Percentiles rank a stretch among this genome's conserved stretches.
phyloP scores from a whole-genome alignment of 2,888 invertebrate genomes.

The Pasiphila rectangulata region DNA sequence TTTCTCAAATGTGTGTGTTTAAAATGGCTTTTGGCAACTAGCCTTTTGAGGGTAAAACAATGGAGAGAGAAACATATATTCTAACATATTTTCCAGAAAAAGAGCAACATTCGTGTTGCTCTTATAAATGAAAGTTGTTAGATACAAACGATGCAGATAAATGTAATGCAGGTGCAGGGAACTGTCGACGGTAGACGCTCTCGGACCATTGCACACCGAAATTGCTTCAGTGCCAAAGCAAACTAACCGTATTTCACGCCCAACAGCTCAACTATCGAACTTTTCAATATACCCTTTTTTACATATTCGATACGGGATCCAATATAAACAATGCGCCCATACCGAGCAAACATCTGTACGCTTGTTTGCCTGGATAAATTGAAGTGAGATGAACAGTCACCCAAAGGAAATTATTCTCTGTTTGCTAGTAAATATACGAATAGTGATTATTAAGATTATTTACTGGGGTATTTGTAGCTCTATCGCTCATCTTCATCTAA shows the following conservation, averaged over 20 bases:
- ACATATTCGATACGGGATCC: constrained; percentile 38
- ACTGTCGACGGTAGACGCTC: constrained; percentile 35
- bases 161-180: constrained; percentile 34
- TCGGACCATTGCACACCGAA: constrained; percentile 47
- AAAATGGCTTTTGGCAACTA: too few relatives aligned
- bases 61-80: too few relatives aligned
- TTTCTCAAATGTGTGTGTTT: too few relatives aligned
- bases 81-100: too few relatives aligned
- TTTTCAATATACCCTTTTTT: constrained; percentile 37
- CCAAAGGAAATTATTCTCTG: constrained; percentile 38
- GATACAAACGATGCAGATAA: background rate
- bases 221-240: constrained; percentile 48
- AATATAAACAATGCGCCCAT: constrained; percentile 33
- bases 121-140: too few relatives aligned
- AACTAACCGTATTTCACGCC: constrained; percentile 53
- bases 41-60: too few relatives aligned
- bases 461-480: background rate
- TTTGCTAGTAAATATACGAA: constrained; percentile 21
- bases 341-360: constrained; percentile 37
- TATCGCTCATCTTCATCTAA: background rate
- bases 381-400: constrained; percentile 36
- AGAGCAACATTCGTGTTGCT: too few relatives aligned
- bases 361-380: constrained; percentile 43
- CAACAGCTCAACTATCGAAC: constrained; percentile 35
- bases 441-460: constrained; percentile 4